These are phyloP conservation scores for Cataglyphis rosenhaueri DNA, from an alignment of 2,888 invertebrate species.

Conservation along the genomic window DNA sequence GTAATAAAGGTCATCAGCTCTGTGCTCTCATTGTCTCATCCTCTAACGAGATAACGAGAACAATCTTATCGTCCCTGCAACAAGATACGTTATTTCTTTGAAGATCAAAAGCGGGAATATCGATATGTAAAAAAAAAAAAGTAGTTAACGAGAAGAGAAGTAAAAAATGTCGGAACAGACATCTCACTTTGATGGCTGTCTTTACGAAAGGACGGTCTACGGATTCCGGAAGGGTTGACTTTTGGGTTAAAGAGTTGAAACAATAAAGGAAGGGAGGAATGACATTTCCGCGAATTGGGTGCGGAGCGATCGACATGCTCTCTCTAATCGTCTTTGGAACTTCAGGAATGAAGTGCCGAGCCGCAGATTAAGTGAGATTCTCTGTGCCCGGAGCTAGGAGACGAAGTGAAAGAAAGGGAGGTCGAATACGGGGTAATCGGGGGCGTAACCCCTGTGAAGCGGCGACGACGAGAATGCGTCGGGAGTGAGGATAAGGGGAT, in stretches of 20 bases:
- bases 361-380: slow-evolving; percentile 69
- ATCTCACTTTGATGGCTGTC: neutral
- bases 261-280: neutral
- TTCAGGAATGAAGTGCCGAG: slow-evolving; percentile 67
- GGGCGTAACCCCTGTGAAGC: neutral
- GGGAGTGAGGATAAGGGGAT: neutral
- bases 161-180: neutral
- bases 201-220: neutral
- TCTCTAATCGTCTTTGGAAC: slow-evolving; percentile 70
- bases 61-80: slow-evolving; percentile 53
- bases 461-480: neutral
- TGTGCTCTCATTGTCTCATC: slow-evolving; percentile 41
- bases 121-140: neutral
- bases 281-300: slow-evolving; percentile 35
- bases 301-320: slow-evolving; percentile 39
- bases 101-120: neutral
- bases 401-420: slow-evolving; percentile 18
- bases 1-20: slow-evolving; percentile 54
- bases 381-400: slow-evolving; percentile 23
- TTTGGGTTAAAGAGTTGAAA: slow-evolving; percentile 21
- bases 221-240: slow-evolving; percentile 16
- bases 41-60: slow-evolving; percentile 68
- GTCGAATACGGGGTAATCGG: neutral
- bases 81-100: neutral
- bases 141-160: no score